These are phyloP conservation scores for Ochropleura leucogaster DNA, from an alignment of 2,888 invertebrate genomes.

Conservation along the genomic window DNA sequence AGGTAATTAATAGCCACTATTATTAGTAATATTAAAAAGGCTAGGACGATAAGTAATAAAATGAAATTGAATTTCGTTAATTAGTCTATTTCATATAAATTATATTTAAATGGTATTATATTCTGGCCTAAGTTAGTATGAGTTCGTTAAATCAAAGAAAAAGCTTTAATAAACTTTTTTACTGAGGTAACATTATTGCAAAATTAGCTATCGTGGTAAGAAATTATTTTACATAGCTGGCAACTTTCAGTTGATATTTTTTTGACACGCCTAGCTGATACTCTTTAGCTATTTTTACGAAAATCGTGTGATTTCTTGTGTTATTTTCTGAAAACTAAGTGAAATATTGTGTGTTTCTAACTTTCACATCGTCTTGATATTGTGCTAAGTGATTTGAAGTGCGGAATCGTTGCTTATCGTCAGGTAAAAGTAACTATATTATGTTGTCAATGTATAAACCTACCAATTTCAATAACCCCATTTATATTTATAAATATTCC, in stretches of 20 bases:
- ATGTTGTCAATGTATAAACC: conserved; percentile 56
- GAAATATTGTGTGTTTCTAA: conserved; percentile 44
- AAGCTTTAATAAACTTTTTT: neutral
- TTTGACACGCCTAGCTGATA: conserved; percentile 63
- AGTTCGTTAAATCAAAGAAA: neutral
- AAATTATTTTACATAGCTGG: conserved; percentile 13
- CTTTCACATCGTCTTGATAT: conserved; percentile 13
- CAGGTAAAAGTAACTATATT: conserved; percentile 57
- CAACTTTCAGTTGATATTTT: conserved; percentile 48
- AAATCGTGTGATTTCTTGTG: conserved; percentile 43
- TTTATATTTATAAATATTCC: neutral
- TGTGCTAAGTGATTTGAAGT: conserved; percentile 26
- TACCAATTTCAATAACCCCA: conserved; percentile 22
- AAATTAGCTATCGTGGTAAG: conserved; percentile 8
- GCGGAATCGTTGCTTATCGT: conserved; percentile 30
- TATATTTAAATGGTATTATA: no score
- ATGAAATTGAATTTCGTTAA: no score
- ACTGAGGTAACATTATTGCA: conserved; percentile 3
- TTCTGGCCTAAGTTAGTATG: no score
- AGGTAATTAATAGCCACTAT: no score
- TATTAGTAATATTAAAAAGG: no score
- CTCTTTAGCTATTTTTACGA: conserved; percentile 26
- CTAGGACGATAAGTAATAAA: no score
- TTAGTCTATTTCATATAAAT: no score
- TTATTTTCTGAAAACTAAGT: conserved; percentile 45